Evolutionary conservation across 2,888 invertebrate genomes (phyloP), one percentile per base, ranked within the genome.

Genomic region (Andrena praecox): DNA sequence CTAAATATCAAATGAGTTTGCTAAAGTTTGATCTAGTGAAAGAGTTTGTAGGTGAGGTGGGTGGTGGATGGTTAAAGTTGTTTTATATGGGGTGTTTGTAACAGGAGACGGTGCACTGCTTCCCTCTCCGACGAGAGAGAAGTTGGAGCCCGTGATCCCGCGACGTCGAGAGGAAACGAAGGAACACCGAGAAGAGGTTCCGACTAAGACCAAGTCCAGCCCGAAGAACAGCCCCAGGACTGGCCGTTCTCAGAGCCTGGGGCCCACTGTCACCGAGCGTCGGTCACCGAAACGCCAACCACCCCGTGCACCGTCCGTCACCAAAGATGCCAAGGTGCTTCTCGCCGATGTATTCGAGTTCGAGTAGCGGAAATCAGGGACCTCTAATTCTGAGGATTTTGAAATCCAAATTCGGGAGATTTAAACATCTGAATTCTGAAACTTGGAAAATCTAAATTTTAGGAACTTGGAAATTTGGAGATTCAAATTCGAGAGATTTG

Each of bases 231-330:
- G 94, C 89, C 94, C 95, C n/a, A 93, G 95, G 89, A 94, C 95
- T 85, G 95, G 95, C 93, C 96, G 96, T 91, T 96, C 96, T 77
- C 96, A 96, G 93, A 96, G 96, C 80, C 96, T 96, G 89, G 97
- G 96, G 85, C 96, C 96, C 63, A 95, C 94, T 77, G 95, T 95
- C 85, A 94, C 95, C 71, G 96, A 96, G 91, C 97, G 96, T 94
- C 95, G 96, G 87, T 97, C 97, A 69, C 97, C 97, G 33, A 97
- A 97, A 91, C 96, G 97, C 87, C 97, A 97, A 90, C 96, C 97
- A 66, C 91, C 93, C 12, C 90, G 93, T 31, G 91, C 93, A 52
- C 91, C 93, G 0, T 93, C 93, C 24, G 92, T 93, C 79, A 90
- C 91, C 59, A 93, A 93, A 88, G 93, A 93, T 70, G 89, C 90